A percentile compares a stretch with the other conserved stretches of the same genome.
Evolutionary conservation across 2,888 invertebrate genomes (phyloP).

Genomic region (Phyto melanocephala): DNA sequence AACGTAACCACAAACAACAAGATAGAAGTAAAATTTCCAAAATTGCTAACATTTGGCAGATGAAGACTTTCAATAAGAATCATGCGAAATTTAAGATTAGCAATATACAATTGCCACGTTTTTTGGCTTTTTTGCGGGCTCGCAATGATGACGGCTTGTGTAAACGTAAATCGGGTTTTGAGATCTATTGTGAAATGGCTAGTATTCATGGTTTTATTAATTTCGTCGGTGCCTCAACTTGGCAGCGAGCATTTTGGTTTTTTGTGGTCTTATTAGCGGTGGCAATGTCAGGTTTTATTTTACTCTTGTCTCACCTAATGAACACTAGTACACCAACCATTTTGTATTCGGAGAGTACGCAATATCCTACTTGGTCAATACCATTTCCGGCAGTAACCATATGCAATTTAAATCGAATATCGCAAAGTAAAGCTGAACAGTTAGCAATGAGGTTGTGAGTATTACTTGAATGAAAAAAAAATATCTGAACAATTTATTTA

Average conservation of each 20-base stretch:
- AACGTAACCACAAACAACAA: neutral
- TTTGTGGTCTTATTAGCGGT: slow-evolving; percentile 80
- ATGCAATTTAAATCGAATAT: slow-evolving; percentile 80
- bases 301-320: slow-evolving; percentile 81
- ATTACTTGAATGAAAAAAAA: too few relatives aligned
- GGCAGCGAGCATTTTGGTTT: slow-evolving; percentile 80
- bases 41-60: neutral
- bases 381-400: slow-evolving; percentile 81
- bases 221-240: slow-evolving; percentile 71
- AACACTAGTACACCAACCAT: slow-evolving; percentile 81
- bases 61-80: neutral
- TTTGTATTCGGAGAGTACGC: slow-evolving; percentile 80
- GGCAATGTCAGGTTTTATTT: slow-evolving; percentile 79
- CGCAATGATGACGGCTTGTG: slow-evolving; percentile 72
- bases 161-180: slow-evolving; percentile 73
- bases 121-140: slow-evolving; percentile 68
- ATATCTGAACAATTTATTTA: too few relatives aligned
- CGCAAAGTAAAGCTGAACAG: slow-evolving; percentile 72
- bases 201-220: slow-evolving; percentile 75
- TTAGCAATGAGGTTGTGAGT: slow-evolving; percentile 78
- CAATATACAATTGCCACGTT: slow-evolving; percentile 30
- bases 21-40: neutral
- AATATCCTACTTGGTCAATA: slow-evolving; percentile 79
- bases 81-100: neutral
- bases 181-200: slow-evolving; percentile 75